Base-by-base conservation (phyloP, 2,113 vertebrate genomes). In the Neoarius graeffei region DNA sequence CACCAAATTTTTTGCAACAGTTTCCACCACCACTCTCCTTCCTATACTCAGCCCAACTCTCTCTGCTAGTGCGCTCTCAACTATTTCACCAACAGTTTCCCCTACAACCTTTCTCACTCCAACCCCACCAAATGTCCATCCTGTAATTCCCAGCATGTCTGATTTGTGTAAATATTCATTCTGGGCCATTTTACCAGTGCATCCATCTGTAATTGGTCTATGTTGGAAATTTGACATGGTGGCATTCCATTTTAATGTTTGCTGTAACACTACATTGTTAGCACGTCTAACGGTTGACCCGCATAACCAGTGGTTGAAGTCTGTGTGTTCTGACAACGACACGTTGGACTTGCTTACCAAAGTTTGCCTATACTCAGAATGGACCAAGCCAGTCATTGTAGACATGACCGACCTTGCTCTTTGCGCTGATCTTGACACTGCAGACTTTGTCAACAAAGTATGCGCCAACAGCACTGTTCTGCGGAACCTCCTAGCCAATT, bases 401-500 rank as follows among this genome's bases (percentile, higher is more conserved):
- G 96, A 96, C 91, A 94, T 95, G 94, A 94, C 95, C 0, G 94
- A 94, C 6, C 85, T 96, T 0, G 94, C 95, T 66, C 91, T 96
- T 69, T 96, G 96, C 25, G 92, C 94, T 42, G 93, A 94, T 86
- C 89, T 83, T 0, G 96, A 96, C 90, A 30, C 91, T 0, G 71
- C 81, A 4, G 96, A 96, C 90, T 96, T 96, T 91, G 93, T 91
- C n/a, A 90, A 88, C 62, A 92, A 91, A 73, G 95, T 96, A 59
- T 96, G 96, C 83, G 20, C 84, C 85, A 94, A 96, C 27, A 30
- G 23, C 0, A 94, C 93, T 0, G 86, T 96, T 50, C 86, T 96
- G 25, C 89, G 92, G 71, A 95, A 94, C 90, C 91, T 96, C 73
- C 60, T 96, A 82, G 91, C 91, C 79, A 96, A 95, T 88, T 92